These are phyloP conservation scores for Drosophila colorata DNA, from an alignment of 2,888 invertebrate species.

Conservation along the genomic window DNA sequence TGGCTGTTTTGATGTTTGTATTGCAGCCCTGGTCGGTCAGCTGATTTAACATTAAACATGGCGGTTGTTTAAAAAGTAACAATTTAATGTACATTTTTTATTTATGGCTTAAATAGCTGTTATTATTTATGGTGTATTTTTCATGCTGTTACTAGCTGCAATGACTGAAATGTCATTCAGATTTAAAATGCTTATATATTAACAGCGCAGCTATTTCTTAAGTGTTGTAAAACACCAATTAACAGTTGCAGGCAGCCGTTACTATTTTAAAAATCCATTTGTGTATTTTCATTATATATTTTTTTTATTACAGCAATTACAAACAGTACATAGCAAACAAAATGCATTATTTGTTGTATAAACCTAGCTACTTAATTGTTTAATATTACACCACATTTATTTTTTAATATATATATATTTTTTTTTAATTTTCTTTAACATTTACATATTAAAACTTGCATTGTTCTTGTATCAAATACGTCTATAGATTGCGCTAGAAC, in stretches of 20 bases:
- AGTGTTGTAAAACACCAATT: neutral
- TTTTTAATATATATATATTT: slow-evolving; percentile 16
- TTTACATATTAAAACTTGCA: slow-evolving; percentile 1
- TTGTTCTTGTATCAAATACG: slow-evolving; percentile 25
- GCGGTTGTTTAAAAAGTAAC: slow-evolving; percentile 13
- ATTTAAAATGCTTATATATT: neutral
- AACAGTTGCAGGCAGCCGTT: neutral
- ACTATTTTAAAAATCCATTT: neutral
- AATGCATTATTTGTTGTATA: slow-evolving; percentile 50
- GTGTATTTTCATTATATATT: slow-evolving; percentile 1
- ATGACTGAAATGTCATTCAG: neutral
- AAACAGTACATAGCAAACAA: slow-evolving; percentile 43
- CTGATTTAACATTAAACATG: neutral
- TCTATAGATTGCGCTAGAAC: slow-evolving; percentile 32
- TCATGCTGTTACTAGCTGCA: too few relatives aligned
- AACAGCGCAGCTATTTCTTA: neutral
- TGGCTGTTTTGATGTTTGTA: neutral
- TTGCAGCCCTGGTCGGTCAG: slow-evolving; percentile 32
- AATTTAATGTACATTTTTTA: too few relatives aligned
- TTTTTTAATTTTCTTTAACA: neutral
- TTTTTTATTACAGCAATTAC: slow-evolving; percentile 57
- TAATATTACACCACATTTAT: slow-evolving; percentile 60
- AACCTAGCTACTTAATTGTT: slow-evolving; percentile 52
- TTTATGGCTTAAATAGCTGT: too few relatives aligned
- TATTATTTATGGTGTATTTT: too few relatives aligned